Evolutionary conservation across 2,113 vertebrate genomes (phyloP).

Genomic region (Corythornis madagascariensis): DNA sequence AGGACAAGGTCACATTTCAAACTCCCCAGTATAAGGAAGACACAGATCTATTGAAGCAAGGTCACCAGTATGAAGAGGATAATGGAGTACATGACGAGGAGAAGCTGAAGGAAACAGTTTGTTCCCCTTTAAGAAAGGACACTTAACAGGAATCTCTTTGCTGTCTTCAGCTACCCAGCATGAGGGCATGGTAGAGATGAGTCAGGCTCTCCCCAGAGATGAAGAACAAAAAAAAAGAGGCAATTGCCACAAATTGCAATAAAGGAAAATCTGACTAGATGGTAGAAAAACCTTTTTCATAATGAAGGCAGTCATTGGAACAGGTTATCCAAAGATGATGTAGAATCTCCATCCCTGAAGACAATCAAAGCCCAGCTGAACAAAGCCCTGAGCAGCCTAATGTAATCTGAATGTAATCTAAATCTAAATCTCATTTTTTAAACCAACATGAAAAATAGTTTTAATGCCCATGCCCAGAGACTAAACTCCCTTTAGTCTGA

Average conservation of each 20-base stretch:
- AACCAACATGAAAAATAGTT: not conserved
- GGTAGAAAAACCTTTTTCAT: not conserved
- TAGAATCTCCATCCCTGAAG: not conserved
- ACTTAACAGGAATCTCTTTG: not conserved
- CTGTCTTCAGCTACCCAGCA: not conserved
- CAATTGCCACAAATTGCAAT: not conserved
- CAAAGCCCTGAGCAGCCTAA: not conserved
- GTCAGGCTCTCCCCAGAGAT: not conserved
- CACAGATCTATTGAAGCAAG: not conserved
- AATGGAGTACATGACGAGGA: not conserved
- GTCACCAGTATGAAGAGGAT: not conserved
- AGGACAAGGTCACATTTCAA: not conserved
- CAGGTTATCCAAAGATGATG: not conserved
- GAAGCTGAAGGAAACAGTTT: not conserved
- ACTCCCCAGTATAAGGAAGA: not conserved
- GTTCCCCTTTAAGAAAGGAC: not conserved
- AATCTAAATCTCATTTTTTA: not conserved
- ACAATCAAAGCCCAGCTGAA: not conserved
- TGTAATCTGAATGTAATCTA: not conserved
- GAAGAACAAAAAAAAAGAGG: not conserved
- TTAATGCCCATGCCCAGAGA: not conserved
- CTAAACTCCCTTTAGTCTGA: not conserved
- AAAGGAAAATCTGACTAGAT: not conserved
- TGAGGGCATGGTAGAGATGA: not conserved
- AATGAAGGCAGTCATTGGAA: not conserved